Evolutionary conservation across 2,888 invertebrate genomes (phyloP), one percentile per base, ranked within the genome.

Genomic region (Allygus modestus): DNA sequence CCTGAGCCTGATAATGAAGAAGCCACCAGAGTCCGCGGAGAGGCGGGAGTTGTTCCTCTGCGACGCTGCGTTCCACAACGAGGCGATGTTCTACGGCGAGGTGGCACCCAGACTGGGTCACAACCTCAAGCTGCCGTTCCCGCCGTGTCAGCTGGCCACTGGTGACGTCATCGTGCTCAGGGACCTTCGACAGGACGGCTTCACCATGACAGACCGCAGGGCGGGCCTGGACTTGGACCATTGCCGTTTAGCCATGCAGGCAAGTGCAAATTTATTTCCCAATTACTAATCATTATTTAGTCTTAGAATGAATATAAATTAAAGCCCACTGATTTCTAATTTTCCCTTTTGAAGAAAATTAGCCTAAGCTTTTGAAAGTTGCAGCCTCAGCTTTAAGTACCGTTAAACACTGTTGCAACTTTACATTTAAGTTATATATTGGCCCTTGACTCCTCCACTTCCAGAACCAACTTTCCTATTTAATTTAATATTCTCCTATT

Each of bases 151-250:
- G 17, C 87, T 87, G 75, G 88, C 88, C 43, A 84, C 87, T 54
- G 84, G 83, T 20, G 87, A 87, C 79, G 71, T 87, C 31, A 86
- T 88, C 33, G 86, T 88, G 15, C 87, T 88, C 54, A 85, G 87
- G 71, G 87, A 88, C 82, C 87, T 88, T 2, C 82, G 86, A 11
- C 85, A 86, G 7, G 73, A 79, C 12, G 88, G 88, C 0, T 88
- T 86, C 86, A 82, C 79, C 17, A 88, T 88, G 88, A 86, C 87
- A 9, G 87, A 87, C 77, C 85, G 88, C n/a, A 85, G 82, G 0
- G 84, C 85, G 41, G 88, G 88, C 11, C 85, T 88, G 33, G 87
- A 87, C 83, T 58, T 87, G 7, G 84, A 84, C 12, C 88, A 88
- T 73, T 87, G 88, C 33, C 83, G 73, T 43, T 84, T 88, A 0